Percentiles rank a stretch among this genome's conserved stretches.
phyloP scores from a whole-genome alignment of 2,888 invertebrate genomes.

The Plebejus anna region DNA sequence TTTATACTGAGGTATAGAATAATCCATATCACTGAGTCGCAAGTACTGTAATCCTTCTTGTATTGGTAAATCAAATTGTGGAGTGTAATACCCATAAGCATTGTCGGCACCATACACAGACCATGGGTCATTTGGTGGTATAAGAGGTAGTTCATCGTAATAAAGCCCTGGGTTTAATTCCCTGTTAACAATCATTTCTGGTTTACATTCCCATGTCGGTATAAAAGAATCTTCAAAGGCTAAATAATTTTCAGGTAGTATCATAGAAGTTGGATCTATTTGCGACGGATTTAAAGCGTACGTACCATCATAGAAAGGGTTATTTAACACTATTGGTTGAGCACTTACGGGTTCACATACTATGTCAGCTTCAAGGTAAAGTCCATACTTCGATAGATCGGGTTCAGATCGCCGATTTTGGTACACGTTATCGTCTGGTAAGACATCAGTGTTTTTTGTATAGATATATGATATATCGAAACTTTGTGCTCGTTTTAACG shows the following conservation, averaged over 20 bases:
- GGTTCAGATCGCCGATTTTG: slow-evolving; percentile 66
- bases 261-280: slow-evolving; percentile 58
- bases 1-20: slow-evolving; percentile 68
- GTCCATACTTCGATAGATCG: slow-evolving; percentile 67
- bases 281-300: slow-evolving; percentile 59
- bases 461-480: slow-evolving; percentile 69
- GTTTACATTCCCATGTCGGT: slow-evolving; percentile 68
- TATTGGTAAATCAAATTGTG: slow-evolving; percentile 57
- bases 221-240: slow-evolving; percentile 77
- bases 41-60: slow-evolving; percentile 63
- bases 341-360: slow-evolving; percentile 57
- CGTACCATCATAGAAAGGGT: slow-evolving; percentile 74
- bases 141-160: slow-evolving; percentile 63
- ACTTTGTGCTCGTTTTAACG: slow-evolving; percentile 67
- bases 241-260: slow-evolving; percentile 72
- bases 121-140: slow-evolving; percentile 72
- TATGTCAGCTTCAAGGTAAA: slow-evolving; percentile 65
- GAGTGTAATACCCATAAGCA: slow-evolving; percentile 63
- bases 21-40: slow-evolving; percentile 70
- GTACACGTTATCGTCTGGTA: slow-evolving; percentile 48
- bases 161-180: slow-evolving; percentile 58
- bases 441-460: slow-evolving; percentile 51
- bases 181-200: slow-evolving; percentile 55
- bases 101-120: slow-evolving; percentile 60
- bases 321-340: slow-evolving; percentile 69